Evolutionary conservation across 2,797 vertebrate genomes (phyloP).

Genomic region (Tympanoctomys barrerae): DNA sequence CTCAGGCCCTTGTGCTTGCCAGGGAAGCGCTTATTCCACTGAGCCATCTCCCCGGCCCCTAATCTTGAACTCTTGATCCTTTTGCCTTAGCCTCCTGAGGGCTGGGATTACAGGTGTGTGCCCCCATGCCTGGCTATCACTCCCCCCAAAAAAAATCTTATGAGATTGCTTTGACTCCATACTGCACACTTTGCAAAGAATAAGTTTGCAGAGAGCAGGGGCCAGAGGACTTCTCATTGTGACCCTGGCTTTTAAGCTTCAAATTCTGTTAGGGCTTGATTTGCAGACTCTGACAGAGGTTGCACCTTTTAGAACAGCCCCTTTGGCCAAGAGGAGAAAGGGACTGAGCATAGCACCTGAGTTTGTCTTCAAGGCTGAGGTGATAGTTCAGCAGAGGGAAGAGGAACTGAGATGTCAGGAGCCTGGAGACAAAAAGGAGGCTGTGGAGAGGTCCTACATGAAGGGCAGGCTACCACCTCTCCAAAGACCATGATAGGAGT

Average conservation of each 20-base stretch:
- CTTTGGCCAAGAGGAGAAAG: background rate
- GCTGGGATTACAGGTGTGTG: background rate
- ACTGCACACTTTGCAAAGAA: constrained; percentile 40
- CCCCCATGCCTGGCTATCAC: background rate
- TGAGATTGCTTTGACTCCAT: background rate
- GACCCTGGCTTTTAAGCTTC: constrained; percentile 16
- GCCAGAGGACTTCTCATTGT: background rate
- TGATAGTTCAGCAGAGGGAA: constrained; percentile 6
- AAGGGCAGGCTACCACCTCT: background rate
- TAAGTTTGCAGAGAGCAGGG: constrained; percentile 24
- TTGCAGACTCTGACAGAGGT: background rate
- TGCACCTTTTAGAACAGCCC: constrained; percentile 4
- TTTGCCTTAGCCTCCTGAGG: background rate
- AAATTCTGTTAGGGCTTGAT: background rate
- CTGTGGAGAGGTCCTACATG: background rate
- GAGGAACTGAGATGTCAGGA: background rate
- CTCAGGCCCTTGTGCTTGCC: too few species aligned
- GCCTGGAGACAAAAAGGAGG: background rate
- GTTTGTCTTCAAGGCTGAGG: constrained; percentile 31
- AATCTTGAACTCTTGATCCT: background rate
- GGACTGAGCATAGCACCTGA: background rate
- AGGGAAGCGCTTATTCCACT: too few species aligned
- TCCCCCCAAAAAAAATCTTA: background rate
- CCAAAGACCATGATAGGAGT: background rate
- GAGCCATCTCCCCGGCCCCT: background rate